Percentiles rank a stretch among this genome's conserved stretches.
These are phyloP conservation scores for Nebria ingens DNA, from an alignment of 1,140 invertebrate genomes.

Conservation along the genomic window DNA sequence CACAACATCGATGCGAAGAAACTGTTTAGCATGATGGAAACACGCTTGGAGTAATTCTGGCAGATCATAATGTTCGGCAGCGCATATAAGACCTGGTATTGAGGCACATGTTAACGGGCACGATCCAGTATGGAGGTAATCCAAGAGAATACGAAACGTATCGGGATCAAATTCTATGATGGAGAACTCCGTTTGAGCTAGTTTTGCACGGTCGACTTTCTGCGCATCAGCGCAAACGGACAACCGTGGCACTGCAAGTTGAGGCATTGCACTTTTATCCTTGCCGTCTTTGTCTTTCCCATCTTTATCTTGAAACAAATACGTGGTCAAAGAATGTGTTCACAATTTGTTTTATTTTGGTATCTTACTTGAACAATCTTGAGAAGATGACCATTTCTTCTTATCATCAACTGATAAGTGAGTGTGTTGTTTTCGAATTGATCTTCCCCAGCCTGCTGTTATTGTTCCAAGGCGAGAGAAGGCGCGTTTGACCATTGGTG, in stretches of 20 bases:
- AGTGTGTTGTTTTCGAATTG: slow-evolving; percentile 61
- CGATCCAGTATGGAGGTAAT: slow-evolving; percentile 86
- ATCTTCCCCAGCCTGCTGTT: slow-evolving; percentile 80
- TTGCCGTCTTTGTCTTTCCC: slow-evolving; percentile 67
- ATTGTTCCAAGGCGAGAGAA: slow-evolving; percentile 80
- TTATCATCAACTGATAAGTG: slow-evolving; percentile 71
- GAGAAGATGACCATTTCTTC: slow-evolving; percentile 84
- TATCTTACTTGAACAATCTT: slow-evolving; percentile 74
- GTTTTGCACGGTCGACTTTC: slow-evolving; percentile 82
- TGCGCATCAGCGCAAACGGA: slow-evolving; percentile 88
- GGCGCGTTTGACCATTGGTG: slow-evolving; percentile 88
- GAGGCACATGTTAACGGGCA: slow-evolving; percentile 85
- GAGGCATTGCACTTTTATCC: slow-evolving; percentile 57
- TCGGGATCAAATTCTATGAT: slow-evolving; percentile 93
- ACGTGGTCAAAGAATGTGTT: too few relatives aligned
- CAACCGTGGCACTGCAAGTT: slow-evolving; percentile 71
- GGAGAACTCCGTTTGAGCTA: slow-evolving; percentile 89
- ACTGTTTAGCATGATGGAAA: slow-evolving; percentile 91
- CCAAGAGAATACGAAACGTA: slow-evolving; percentile 79
- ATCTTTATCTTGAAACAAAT: slow-evolving; percentile 52
- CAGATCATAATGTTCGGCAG: slow-evolving; percentile 87
- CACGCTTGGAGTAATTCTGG: slow-evolving; percentile 87
- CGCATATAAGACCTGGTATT: slow-evolving; percentile 85
- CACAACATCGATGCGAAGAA: slow-evolving; percentile 81
- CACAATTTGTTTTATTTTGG: too few relatives aligned